Evolutionary conservation across 2,888 invertebrate genomes (phyloP), one percentile per base, ranked within the genome.

Genomic region (Zhuqinia jingwanae): DNA sequence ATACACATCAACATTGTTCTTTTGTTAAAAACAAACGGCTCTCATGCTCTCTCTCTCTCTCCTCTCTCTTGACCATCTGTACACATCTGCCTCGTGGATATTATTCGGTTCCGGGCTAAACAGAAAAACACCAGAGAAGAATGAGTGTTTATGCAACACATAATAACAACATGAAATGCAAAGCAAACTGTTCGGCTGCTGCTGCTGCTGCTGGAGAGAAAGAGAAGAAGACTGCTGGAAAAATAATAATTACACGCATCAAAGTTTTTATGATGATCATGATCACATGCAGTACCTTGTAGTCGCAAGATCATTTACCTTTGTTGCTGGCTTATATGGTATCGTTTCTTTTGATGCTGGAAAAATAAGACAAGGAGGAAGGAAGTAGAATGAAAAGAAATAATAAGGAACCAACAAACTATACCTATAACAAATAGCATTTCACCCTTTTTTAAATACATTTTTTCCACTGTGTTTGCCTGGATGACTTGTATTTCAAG

Each of bases 61-160:
- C n/a, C n/a, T n/a, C 25, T 27, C 82, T 60, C 82, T 82, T 82
- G 75, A 82, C 82, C 82, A 82, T 82, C 82, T 82, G 82, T 30
- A 82, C 75, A 60, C 82, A 82, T 60, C 82, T 82, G 82, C 75
- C 47, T 77, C 53, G 50, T 53, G 53, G n/a, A n/a, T n/a, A n/a
- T n/a, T n/a, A n/a, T n/a, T n/a, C 17, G 47, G 47, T 30, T 30
- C 17, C 15, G 17, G 27, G 53, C 0, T 53, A n/a, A 53, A 27
- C 13, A 47, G 22, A 10, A 50, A 56, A 2, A 56, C 10, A 58
- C 0, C 1, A 36, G 58, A 56, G 17, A 53, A 47, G 1, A 65
- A 36, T 27, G 27, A n/a, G 65, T 58, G 20, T 58, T 58, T 58
- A 22, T 65, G 15, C 60, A 60, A 25, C 25, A 8, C n/a, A 60